Base-by-base conservation (phyloP, 2,797 vertebrate species). In the Aratinga solstitialis region DNA sequence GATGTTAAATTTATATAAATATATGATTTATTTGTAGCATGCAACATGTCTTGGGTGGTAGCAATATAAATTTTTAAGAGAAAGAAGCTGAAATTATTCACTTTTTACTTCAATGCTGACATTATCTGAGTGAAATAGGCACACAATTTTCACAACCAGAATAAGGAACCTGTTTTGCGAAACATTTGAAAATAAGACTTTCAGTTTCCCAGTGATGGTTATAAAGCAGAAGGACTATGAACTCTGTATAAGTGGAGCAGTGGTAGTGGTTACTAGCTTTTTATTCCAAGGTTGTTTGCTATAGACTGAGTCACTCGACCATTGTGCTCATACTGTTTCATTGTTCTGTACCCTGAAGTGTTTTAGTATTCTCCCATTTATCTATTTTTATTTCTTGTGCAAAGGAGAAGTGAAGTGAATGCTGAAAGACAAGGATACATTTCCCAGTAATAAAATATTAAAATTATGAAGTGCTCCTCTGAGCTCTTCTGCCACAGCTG, bases 371-470 rank as follows among this genome's bases (percentile, higher is more conserved):
- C 36, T 61, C 10, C 34, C 48, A 63, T 89, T 79, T 73, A 68
- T 80, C 83, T 74, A 36, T 48, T 81, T 67, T 72, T 48, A 24
- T 66, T 67, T 62, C 34, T 80, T n/a, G 73, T 63, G 56, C 77
- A 93, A 66, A 20, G 42, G n/a, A 86, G 40, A 86, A 73, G 47
- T 84, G 73, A 90, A 67, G 32, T 84, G 68, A 94, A 89, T 87
- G 75, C 63, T 87, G 86, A 78, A 94, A 95, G 68, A 71, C 61
- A 65, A 47, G 26, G 56, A 75, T 81, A 65, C 4, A 30, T 90
- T 95, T 95, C 59, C 80, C 26, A 30, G 45, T 74, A 47, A 92
- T 95, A 86, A 97, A 96, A 94, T 94, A 93, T 74, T 92, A 91
- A 95, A 89, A 50, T 50, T 73, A 23, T 13, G 11, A 74, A 83